Evolutionary conservation across 2,113 vertebrate species (phyloP), one percentile per base, ranked within the genome.

Genomic region (Mola mola): DNA sequence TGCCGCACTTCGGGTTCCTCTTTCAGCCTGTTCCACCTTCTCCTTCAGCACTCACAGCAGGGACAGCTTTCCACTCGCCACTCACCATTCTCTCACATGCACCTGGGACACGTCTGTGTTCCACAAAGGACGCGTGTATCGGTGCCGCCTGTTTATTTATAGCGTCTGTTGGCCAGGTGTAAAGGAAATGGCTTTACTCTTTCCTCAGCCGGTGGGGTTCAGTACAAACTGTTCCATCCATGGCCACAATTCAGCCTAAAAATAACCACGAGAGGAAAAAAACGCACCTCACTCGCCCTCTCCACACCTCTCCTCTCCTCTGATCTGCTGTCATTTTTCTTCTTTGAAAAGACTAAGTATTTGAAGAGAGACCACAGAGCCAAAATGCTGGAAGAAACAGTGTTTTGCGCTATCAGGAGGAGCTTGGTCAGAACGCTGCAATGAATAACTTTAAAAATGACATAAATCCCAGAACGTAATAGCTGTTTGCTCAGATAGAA

Each of bases 241-340:
- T 44, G 82, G 73, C 75, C 43, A 78, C 48, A 81, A 76, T 81
- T 5, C 2, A 48, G 34, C 81, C 88, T 88, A 86, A 86, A 89
- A 89, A 89, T 88, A 88, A 83, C 73, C 63, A 37, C 16, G 49
- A 57, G 60, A 61, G 82, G 73, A 71, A 50, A 73, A 78, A 61
- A 73, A 78, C 38, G 62, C 58, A 25, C 82, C 62, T 63, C 68
- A 57, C 59, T 71, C 59, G 16, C 22, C 56, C 48, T 49, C 61
- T 28, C 49, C 36, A 44, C 43, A 38, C 28, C 17, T 11, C 48
- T 31, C n/a, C 17, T 56, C 48, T 19, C 22, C 52, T 50, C 49
- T 19, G 4, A n/a, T 52, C 11, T 13, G 11, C 47, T 58, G 1
- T 33, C 41, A 60, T 75, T 77, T 50, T 46, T 67, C 61, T 74